phyloP scores from a whole-genome alignment of 1,140 invertebrate species.

The Zophobas atratus region DNA sequence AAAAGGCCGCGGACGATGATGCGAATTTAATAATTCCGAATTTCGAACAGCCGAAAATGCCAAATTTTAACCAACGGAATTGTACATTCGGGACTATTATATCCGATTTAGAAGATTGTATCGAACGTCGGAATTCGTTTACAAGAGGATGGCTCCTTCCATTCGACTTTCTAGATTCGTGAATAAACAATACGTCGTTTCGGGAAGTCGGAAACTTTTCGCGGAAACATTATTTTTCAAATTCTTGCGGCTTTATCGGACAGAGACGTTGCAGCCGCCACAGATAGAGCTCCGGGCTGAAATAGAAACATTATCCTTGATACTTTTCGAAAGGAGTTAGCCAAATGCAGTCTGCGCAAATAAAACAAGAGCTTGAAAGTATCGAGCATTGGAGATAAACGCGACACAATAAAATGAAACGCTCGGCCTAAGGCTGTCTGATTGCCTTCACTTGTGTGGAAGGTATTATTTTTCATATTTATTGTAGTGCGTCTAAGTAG shows the following conservation, averaged over 20 bases:
- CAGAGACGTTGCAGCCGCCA: neutral
- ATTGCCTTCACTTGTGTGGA: no score
- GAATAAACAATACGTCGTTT: constrained; percentile 6
- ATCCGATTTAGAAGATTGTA: neutral
- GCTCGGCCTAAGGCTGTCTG: no score
- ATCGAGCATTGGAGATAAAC: no score
- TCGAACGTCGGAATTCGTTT: constrained; percentile 1
- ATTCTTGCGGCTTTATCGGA: neutral
- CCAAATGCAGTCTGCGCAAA: no score
- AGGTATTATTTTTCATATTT: no score
- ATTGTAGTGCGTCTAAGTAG: no score
- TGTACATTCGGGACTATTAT: no score
- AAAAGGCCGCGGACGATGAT: constrained; percentile 3
- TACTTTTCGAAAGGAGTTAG: no score
- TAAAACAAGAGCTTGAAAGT: no score
- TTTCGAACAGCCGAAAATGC: neutral
- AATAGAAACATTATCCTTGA: no score
- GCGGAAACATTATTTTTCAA: constrained; percentile 2
- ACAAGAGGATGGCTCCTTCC: neutral
- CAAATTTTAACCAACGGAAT: neutral
- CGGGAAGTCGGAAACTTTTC: neutral
- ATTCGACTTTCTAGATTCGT: constrained; percentile 24
- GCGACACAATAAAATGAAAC: no score
- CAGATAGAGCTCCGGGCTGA: no score
- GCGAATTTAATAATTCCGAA: constrained; percentile 31